A percentile compares a stretch with the other conserved stretches of the same genome.
Conservation (phyloP, 2,797 vertebrate species). For the Fringilla coelebs region DNA sequence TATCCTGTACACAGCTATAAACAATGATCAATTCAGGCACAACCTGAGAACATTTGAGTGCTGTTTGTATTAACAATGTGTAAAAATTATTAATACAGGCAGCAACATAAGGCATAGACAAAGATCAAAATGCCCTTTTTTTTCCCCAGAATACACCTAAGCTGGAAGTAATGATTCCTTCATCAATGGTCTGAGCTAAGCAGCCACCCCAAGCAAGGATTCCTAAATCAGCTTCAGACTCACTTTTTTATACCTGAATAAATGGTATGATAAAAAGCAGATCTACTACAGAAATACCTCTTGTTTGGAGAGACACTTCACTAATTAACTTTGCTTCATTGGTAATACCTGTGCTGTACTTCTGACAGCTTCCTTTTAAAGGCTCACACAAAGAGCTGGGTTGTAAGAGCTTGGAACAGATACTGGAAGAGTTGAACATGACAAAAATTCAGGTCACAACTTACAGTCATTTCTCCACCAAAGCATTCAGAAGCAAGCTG, state of each 20-base stretch:
- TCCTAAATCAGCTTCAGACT: background rate
- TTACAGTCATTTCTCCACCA: constrained; percentile 98
- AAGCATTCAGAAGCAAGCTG: constrained; percentile 98
- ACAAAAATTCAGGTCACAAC: constrained; percentile 5
- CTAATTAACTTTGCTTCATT: background rate
- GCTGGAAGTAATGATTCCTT: background rate
- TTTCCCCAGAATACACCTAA: background rate
- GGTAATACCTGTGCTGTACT: background rate
- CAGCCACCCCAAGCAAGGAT: background rate
- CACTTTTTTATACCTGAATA: background rate
- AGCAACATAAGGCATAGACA: background rate
- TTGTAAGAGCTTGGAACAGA: background rate
- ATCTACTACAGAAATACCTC: background rate
- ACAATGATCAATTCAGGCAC: background rate
- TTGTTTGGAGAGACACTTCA: background rate
- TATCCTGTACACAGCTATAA: background rate
- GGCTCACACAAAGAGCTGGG: background rate
- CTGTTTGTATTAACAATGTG: background rate
- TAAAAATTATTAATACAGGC: background rate
- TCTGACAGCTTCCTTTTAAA: background rate
- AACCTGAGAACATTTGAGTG: background rate
- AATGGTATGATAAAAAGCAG: background rate
- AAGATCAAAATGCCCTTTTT: background rate
- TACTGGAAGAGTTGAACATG: background rate
- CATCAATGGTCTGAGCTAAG: background rate